Base-by-base conservation (phyloP, 2,113 vertebrate species). In the Saguinus imperator region DNA sequence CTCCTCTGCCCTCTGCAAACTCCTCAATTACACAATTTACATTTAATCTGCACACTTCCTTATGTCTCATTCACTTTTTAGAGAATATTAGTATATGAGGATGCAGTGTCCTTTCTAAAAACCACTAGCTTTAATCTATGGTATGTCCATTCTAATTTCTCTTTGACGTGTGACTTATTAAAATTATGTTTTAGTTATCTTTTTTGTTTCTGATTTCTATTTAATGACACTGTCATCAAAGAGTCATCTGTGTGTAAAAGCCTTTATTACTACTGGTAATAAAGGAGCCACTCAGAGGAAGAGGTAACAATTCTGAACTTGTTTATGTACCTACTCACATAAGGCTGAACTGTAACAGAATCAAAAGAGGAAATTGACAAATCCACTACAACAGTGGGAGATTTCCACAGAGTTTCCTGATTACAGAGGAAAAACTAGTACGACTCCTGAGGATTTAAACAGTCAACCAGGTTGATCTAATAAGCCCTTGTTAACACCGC, bases 141-240 rank as follows among this genome's bases (percentile, higher is more conserved):
- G 18, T 75, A 58, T 82, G 92, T 94, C 81, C 27, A 77, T 73
- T 92, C 29, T 61, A 29, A 16, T 55, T 75, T 87, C 35, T 84
- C 17, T 55, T 68, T 48, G 73, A 64, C n/a, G 2, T 29, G 52
- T 21, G 45, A 20, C 93, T 81, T 89, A 81, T 68, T 89, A 94
- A 50, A 66, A 45, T 9, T 45, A 45, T 70, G 8, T 58, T 66
- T 82, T 43, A 25, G 21, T 55, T 40, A 35, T 90, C 25, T 48
- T 72, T 93, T 93, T 66, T 83, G 50, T 61, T 94, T 90, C n/a
- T 86, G 64, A 80, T 89, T 91, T 86, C 57, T 94, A 25, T 48
- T 88, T 77, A 81, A 86, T 94, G 79, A 79, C 0, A 21, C n/a
- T 64, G 8, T 25, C n/a, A 81, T 43, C 68, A 64, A 20, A 83